Conservation (phyloP, 2,888 invertebrate species). For the Callinectes sapidus region DNA sequence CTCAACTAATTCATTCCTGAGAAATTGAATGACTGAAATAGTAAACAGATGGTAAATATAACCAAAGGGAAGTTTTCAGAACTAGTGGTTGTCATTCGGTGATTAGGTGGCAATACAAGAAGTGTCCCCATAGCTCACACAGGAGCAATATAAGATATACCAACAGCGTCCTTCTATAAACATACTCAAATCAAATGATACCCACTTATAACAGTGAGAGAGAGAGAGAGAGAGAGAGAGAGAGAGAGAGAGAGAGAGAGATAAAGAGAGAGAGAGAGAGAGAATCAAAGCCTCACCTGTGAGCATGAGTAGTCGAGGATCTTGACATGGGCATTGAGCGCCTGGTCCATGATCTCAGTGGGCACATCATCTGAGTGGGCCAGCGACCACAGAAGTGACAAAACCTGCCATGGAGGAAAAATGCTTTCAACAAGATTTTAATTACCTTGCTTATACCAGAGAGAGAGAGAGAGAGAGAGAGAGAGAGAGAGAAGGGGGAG, state of each 20-base stretch:
- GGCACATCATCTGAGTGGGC: conserved; percentile 97
- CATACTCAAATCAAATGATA: neutral
- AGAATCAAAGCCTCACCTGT: conserved; percentile 79
- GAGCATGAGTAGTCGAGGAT: conserved; percentile 98
- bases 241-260: neutral
- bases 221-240: conserved; percentile 15
- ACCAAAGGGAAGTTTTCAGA: too few relatives aligned
- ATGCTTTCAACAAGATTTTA: conserved; percentile 77
- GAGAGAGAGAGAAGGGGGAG: too few relatives aligned
- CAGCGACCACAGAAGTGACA: conserved; percentile 96
- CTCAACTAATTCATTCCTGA: neutral
- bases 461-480: too few relatives aligned
- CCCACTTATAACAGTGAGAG: neutral
- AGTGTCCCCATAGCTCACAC: too few relatives aligned
- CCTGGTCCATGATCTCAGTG: conserved; percentile 98
- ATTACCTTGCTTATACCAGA: too few relatives aligned
- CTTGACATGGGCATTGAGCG: conserved; percentile 94
- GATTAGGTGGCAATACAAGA: too few relatives aligned
- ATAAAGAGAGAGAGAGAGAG: neutral
- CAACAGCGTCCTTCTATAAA: too few relatives aligned
- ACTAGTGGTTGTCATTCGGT: too few relatives aligned
- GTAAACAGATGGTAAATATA: neutral
- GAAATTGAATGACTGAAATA: neutral
- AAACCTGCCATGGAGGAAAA: conserved; percentile 76
- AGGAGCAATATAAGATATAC: too few relatives aligned